A percentile compares a stretch with the other conserved stretches of the same genome.
phyloP scores from a whole-genome alignment of 2,888 invertebrate genomes.

The Ectobius pallidus region DNA sequence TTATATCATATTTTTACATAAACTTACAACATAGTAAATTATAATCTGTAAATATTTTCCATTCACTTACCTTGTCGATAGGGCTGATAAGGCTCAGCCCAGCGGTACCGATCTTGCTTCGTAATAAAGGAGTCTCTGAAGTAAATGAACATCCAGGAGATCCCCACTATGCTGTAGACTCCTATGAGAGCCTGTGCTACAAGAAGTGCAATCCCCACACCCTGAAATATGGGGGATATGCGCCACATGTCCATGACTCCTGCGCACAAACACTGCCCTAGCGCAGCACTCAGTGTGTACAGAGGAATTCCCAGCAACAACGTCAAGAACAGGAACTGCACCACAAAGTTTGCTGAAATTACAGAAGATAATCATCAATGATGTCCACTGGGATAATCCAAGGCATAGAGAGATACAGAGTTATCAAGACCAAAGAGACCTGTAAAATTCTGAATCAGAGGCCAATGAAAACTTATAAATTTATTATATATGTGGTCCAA shows the following conservation, averaged over 20 bases:
- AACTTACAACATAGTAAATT: too few relatives aligned
- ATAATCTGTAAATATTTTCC: too few relatives aligned
- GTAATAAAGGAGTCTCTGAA: conserved; percentile 86
- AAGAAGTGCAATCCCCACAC: conserved; percentile 83
- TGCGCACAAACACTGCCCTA: conserved; percentile 83
- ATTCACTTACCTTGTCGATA: conserved; percentile 66
- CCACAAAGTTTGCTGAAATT: conserved; percentile 78
- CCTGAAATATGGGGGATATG: conserved; percentile 86
- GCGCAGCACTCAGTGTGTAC: conserved; percentile 81
- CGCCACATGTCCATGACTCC: conserved; percentile 93
- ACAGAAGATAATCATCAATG: too few relatives aligned
- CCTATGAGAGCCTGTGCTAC: conserved; percentile 81
- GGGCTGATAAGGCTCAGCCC: conserved; percentile 76
- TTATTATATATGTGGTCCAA: too few relatives aligned
- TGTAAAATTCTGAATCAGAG: too few relatives aligned
- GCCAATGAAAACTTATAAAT: too few relatives aligned
- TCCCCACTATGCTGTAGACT: conserved; percentile 84
- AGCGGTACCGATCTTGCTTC: conserved; percentile 73
- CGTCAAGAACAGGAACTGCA: conserved; percentile 86
- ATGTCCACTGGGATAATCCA: too few relatives aligned
- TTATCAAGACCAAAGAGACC: too few relatives aligned
- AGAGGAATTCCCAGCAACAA: conserved; percentile 83
- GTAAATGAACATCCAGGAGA: conserved; percentile 92
- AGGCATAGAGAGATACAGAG: too few relatives aligned
- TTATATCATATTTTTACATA: too few relatives aligned